Percentiles rank a stretch among this genome's conserved stretches.
phyloP scores from a whole-genome alignment of 2,888 invertebrate genomes.

The Xiphydria camelus region DNA sequence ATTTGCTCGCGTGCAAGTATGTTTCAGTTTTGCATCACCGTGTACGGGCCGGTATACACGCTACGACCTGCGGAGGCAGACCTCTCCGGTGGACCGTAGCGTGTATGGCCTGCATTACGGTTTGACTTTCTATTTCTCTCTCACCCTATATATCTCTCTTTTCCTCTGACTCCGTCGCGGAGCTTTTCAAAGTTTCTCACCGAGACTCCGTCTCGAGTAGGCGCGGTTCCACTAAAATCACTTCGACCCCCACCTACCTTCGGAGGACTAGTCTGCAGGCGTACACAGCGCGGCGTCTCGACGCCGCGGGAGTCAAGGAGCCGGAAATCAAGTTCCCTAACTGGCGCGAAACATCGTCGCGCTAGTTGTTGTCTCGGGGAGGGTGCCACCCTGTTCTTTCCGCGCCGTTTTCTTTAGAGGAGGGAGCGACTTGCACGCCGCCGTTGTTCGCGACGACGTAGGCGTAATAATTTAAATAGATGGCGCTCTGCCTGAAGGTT shows the following conservation, averaged over 20 bases:
- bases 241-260: slow-evolving; percentile 5
- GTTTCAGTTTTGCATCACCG: no score
- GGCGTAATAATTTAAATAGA: slow-evolving; percentile 37
- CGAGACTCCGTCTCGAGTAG: slow-evolving; percentile 34
- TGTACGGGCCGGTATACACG: no score
- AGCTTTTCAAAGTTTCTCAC: slow-evolving; percentile 24
- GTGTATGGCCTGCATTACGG: no score
- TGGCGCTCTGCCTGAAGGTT: no score
- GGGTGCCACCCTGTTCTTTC: background rate
- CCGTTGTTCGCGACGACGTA: background rate
- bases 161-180: slow-evolving; percentile 14
- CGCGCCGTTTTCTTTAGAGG: background rate
- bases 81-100: no score
- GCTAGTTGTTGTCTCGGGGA: slow-evolving; percentile 1
- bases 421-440: background rate
- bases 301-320: background rate
- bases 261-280: no score
- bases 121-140: no score
- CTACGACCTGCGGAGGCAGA: no score
- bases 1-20: no score
- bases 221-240: slow-evolving; percentile 17
- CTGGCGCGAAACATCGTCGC: background rate
- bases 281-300: background rate
- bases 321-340: background rate
- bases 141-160: no score